Base-by-base conservation (phyloP, 1,140 invertebrate species). In the Metaphire vulgaris region DNA sequence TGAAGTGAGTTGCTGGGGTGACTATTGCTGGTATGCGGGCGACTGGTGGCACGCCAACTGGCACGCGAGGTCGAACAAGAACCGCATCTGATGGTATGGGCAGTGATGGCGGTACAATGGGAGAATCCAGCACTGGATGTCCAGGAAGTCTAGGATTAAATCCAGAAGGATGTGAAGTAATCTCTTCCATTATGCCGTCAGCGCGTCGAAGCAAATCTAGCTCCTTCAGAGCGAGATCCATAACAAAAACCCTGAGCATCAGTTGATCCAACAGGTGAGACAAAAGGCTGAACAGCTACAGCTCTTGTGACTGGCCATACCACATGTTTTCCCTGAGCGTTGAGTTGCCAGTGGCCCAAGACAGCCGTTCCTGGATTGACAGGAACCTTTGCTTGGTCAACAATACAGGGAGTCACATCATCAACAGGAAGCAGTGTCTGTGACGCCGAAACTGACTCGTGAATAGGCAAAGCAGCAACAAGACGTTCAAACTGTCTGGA, bases 271-370 rank as follows among this genome's bases (percentile, higher is more conserved):
- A 56, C 41, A 56, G 41, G 41, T 56, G 41, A 21, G 21, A 21
- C 41, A 21, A 56, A 56, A 6, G 41, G 41, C 21, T 21, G 41
- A 56, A 56, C 41, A 56, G 41, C 6, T 12, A 56, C 41, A 21
- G 41, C 41, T 56, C 41, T 56, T 56, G 41, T 56, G 41, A 56
- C 41, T n/a, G n/a, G n/a, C n/a, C n/a, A n/a, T n/a, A n/a, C n/a
- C n/a, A n/a, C 41, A 56, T 21, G 41, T 6, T 21, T 56, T 6
- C 41, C 41, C 41, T 21, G 41, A 21, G 21, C 41, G n/a, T n/a
- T 56, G 41, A 56, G 6, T 56, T 6, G 41, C 6, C 41, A 56
- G 41, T 56, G 41, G 6, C 6, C 21, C 21, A 56, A 21, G 41
- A 21, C 41, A 56, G 41, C 21, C 41, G 21, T 56, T 56, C 41